These are phyloP conservation scores for Nesometra sesokonis DNA, from an alignment of 35 echinoderm and acorn worm genomes.

Conservation along the genomic window DNA sequence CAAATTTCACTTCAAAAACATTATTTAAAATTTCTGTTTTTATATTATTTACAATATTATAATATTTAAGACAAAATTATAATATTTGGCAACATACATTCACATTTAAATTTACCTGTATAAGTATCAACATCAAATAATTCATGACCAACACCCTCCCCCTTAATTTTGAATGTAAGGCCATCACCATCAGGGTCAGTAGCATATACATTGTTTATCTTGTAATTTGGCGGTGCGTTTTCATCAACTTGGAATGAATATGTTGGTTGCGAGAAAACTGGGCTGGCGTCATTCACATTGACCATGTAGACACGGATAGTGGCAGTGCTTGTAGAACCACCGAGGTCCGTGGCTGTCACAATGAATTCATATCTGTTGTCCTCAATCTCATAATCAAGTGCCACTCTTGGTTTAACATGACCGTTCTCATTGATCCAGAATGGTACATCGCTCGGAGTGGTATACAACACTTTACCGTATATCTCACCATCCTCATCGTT, in stretches of 20 bases:
- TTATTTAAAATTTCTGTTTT: too few relatives aligned
- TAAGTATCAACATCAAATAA: slow-evolving; percentile 34
- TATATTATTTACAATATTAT: too few relatives aligned
- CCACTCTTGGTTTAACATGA: slow-evolving; percentile 7
- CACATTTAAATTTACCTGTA: slow-evolving; percentile 44
- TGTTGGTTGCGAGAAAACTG: slow-evolving; percentile 37
- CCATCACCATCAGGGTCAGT: slow-evolving; percentile 68
- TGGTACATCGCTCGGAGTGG: slow-evolving; percentile 30
- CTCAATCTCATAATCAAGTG: slow-evolving; percentile 32
- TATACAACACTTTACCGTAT: slow-evolving; percentile 46
- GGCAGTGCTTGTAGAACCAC: slow-evolving; percentile 9
- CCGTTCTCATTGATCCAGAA: slow-evolving; percentile 40
- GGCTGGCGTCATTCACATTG: slow-evolving; percentile 52
- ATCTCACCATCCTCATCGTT: slow-evolving; percentile 45
- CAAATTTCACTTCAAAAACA: too few relatives aligned
- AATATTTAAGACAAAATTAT: too few relatives aligned
- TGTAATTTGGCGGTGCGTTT: slow-evolving; percentile 40
- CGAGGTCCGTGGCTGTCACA: slow-evolving; percentile 25
- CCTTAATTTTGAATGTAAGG: slow-evolving; percentile 31
- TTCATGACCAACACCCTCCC: slow-evolving; percentile 8
- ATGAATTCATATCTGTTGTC: slow-evolving; percentile 17
- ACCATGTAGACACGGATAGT: slow-evolving; percentile 29
- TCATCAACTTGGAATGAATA: slow-evolving; percentile 78
- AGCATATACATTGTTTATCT: slow-evolving; percentile 77
- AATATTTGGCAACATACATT: too few relatives aligned